phyloP scores from a whole-genome alignment of 2,888 invertebrate species.

The Netelia virgata region DNA sequence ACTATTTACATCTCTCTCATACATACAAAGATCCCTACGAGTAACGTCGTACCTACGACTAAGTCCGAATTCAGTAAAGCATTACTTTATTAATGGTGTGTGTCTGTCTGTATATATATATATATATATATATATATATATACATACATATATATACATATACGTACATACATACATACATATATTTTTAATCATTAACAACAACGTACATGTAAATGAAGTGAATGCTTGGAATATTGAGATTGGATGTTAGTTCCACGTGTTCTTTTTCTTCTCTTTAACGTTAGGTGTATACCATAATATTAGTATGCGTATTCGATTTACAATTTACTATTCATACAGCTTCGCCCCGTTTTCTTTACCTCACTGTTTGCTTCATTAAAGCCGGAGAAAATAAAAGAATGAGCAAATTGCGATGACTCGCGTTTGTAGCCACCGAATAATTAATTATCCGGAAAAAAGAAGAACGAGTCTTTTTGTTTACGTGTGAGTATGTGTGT shows the following conservation, averaged over 20 bases:
- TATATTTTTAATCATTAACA: constrained; percentile 80
- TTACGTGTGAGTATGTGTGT: background rate
- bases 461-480: constrained; percentile 8
- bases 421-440: background rate
- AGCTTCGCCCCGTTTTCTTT: constrained; percentile 65
- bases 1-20: constrained; percentile 79
- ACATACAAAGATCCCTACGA: constrained; percentile 79
- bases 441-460: constrained; percentile 26
- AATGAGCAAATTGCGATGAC: constrained; percentile 28
- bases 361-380: constrained; percentile 44
- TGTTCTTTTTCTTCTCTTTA: constrained; percentile 54
- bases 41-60: constrained; percentile 81
- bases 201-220: constrained; percentile 83
- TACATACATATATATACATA: constrained; percentile 77
- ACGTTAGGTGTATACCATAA: constrained; percentile 78
- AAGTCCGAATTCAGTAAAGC: constrained; percentile 82
- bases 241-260: constrained; percentile 79
- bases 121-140: constrained; percentile 51
- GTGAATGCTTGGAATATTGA: constrained; percentile 83
- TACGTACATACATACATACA: constrained; percentile 71
- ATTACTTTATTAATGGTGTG: constrained; percentile 78
- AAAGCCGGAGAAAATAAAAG: constrained; percentile 25
- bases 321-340: constrained; percentile 81
- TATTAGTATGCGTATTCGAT: constrained; percentile 81
- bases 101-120: constrained; percentile 72